A percentile compares a stretch with the other conserved stretches of the same genome.
phyloP scores from a whole-genome alignment of 1,140 invertebrate genomes.

The Listronotus bonariensis region DNA sequence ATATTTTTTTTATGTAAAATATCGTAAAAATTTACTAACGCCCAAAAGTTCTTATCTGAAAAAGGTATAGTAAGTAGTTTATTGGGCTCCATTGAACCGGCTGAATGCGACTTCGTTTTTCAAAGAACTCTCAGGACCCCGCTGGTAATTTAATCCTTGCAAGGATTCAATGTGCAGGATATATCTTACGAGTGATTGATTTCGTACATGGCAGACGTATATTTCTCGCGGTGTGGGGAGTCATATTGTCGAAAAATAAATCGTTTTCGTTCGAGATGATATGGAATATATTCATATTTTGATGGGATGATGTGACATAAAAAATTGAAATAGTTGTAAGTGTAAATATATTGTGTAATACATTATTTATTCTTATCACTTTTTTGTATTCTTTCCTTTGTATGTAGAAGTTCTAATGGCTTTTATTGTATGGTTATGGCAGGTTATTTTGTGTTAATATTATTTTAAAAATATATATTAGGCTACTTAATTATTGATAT shows the following conservation, averaged over 20 bases:
- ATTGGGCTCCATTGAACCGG: constrained; percentile 17
- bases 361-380: no score
- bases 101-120: constrained; percentile 28
- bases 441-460: no score
- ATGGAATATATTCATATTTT: constrained; percentile 29
- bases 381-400: no score
- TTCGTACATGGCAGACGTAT: constrained; percentile 25
- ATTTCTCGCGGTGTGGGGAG: constrained; percentile 20
- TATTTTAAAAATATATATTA: no score
- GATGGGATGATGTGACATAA: constrained; percentile 6
- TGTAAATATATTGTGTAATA: no score
- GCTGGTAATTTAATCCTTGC: constrained; percentile 33
- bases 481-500: no score
- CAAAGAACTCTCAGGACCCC: constrained; percentile 30
- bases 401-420: no score
- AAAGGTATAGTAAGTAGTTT: constrained; percentile 22
- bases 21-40: constrained; percentile 15
- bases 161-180: constrained; percentile 33
- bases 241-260: constrained; percentile 33
- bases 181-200: constrained; percentile 37
- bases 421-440: no score
- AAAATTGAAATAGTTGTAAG: constrained; percentile 6
- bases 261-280: constrained; percentile 29
- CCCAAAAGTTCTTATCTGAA: constrained; percentile 4
- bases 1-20: constrained; percentile 11